phyloP scores from a whole-genome alignment of 2,797 vertebrate species.

The Megalops cyprinoides region DNA sequence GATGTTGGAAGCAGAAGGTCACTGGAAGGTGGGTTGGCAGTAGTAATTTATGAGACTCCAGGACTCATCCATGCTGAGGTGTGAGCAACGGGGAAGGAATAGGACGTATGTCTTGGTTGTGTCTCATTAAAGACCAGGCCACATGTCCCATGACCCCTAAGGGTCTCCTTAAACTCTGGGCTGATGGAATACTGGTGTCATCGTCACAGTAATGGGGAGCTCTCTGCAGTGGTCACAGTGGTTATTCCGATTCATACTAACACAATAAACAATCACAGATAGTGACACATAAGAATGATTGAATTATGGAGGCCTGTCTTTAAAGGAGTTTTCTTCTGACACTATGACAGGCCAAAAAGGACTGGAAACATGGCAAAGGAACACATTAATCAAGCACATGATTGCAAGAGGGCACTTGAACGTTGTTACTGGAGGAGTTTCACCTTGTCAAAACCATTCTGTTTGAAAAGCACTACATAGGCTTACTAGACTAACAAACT shows the following conservation, averaged over 20 bases:
- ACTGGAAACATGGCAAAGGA: neutral
- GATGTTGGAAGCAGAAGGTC: neutral
- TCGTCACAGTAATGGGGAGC: neutral
- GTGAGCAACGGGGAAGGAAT: neutral
- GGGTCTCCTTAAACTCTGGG: neutral
- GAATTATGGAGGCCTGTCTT: neutral
- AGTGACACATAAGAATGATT: neutral
- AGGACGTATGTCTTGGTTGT: neutral
- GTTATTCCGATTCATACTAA: too few relatives aligned
- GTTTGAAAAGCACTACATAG: neutral
- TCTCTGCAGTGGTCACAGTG: neutral
- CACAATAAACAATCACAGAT: too few relatives aligned
- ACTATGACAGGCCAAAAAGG: neutral
- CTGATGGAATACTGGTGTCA: constrained; percentile 1
- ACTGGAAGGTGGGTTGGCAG: neutral
- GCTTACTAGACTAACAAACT: too few relatives aligned
- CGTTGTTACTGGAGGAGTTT: neutral
- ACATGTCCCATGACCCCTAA: neutral
- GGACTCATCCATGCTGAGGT: neutral
- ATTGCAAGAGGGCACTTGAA: neutral
- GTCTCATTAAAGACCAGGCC: constrained; percentile 2
- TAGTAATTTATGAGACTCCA: neutral
- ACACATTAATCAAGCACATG: neutral
- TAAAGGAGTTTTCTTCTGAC: neutral
- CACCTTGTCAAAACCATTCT: neutral